Base-by-base conservation (phyloP, 2,113 vertebrate species). In the Misgurnus mizolepis region DNA sequence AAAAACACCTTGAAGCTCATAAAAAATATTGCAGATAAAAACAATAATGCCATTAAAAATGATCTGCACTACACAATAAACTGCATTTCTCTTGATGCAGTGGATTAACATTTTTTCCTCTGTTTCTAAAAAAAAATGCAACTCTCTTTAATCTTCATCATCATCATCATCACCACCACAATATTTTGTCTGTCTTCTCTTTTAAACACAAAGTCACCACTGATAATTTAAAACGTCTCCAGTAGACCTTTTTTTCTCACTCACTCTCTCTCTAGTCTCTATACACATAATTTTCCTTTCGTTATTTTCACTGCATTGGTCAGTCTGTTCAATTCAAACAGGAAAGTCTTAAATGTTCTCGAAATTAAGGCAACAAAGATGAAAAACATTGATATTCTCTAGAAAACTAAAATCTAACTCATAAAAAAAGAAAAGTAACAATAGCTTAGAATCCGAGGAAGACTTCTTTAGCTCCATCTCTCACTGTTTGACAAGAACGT, bases 301-400 rank as follows among this genome's bases (percentile, higher is more conserved):
- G 67, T 71, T 92, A 89, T 91, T 92, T 86, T 91, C 91, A 88
- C 86, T 60, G 89, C 89, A 92, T 92, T 92, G 91, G 90, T 84
- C 86, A 90, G 86, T 90, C 45, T 89, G 91, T 90, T 90, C 87
- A 90, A 50, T 87, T 85, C 85, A 87, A 81, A 89, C 86, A 80
- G 68, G 88, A 85, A 82, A 87, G 62, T 76, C 82, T 94, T 92
- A 92, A 93, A 95, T 93, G 89, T 95, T 88, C 94, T 95, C 94
- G 96, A 98, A 98, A 98, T 98, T 99, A 99, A 99, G 97, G 96
- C 97, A 98, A 97, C 95, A 96, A 97, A 96, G 95, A 97, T 93
- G 93, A 95, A 94, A 96, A 96, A 94, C 94, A 94, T 93, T 95
- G 91, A 95, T 94, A 95, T 92, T 93, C 92, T 94, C 92, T 96